These are phyloP conservation scores for Podarcis lilfordi DNA, from an alignment of 2,797 vertebrate genomes.

Conservation along the genomic window DNA sequence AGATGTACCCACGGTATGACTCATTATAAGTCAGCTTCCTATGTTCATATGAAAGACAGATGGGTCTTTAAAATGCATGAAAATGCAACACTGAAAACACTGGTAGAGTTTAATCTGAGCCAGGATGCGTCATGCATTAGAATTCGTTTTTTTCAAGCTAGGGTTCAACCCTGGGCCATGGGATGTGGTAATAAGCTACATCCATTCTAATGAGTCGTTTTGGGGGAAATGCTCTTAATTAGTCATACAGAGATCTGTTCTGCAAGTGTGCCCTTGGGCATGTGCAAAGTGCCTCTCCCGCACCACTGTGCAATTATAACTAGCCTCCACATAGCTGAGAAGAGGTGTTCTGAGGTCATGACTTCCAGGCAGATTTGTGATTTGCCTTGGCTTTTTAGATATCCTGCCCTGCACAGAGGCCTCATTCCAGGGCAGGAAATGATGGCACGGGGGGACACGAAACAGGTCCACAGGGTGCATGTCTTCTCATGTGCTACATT, in stretches of 20 bases:
- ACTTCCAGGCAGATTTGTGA: not conserved
- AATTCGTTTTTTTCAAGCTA: not conserved
- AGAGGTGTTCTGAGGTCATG: not conserved
- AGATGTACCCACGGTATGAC: too few species aligned
- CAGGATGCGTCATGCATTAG: not conserved
- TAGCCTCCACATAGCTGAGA: not conserved
- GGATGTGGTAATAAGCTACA: not conserved
- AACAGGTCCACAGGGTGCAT: not conserved
- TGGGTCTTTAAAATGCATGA: not conserved
- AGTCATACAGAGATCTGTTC: not conserved
- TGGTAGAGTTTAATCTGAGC: not conserved
- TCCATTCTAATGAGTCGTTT: not conserved
- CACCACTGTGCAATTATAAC: not conserved
- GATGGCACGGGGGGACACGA: not conserved
- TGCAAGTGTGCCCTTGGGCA: slow-evolving; percentile 3
- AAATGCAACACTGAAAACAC: too few species aligned
- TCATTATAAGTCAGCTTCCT: too few species aligned
- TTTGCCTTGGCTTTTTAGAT: not conserved
- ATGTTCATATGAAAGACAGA: not conserved
- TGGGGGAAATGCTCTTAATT: not conserved
- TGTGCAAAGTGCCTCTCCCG: not conserved
- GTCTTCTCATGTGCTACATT: not conserved
- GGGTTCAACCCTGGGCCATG: not conserved
- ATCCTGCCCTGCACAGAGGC: not conserved
- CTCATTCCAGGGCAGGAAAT: not conserved